These are phyloP conservation scores for Turnix velox DNA, from an alignment of 2,113 vertebrate genomes.

Conservation along the genomic window DNA sequence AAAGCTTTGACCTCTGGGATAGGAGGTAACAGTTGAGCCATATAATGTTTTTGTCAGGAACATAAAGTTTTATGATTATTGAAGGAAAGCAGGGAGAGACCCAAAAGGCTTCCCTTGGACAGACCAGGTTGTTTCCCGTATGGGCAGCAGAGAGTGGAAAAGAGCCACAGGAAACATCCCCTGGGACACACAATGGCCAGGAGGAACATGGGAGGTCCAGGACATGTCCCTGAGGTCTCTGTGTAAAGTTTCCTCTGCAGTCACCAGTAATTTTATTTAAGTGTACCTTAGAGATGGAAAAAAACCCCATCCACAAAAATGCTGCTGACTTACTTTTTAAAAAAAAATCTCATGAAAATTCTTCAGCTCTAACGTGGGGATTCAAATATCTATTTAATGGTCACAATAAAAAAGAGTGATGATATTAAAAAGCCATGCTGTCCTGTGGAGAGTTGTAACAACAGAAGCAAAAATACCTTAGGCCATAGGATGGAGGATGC, in stretches of 20 bases:
- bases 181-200: fast-evolving
- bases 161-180: neutral
- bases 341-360: neutral
- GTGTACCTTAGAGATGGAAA: neutral
- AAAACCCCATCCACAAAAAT: neutral
- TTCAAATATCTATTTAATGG: neutral
- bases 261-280: neutral
- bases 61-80: neutral
- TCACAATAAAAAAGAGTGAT: neutral
- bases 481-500: neutral
- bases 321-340: neutral
- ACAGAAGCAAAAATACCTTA: neutral
- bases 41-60: neutral
- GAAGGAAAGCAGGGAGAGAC: neutral
- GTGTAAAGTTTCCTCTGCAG: neutral
- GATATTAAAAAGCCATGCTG: neutral
- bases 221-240: fast-evolving
- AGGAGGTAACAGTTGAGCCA: neutral
- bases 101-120: neutral
- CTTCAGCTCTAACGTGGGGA: neutral
- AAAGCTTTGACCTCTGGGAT: neutral
- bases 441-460: neutral
- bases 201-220: fast-evolving
- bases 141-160: neutral
- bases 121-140: neutral